Evolutionary conservation across 2,888 invertebrate species (phyloP).

Genomic region (Oxycera nigricornis): DNA sequence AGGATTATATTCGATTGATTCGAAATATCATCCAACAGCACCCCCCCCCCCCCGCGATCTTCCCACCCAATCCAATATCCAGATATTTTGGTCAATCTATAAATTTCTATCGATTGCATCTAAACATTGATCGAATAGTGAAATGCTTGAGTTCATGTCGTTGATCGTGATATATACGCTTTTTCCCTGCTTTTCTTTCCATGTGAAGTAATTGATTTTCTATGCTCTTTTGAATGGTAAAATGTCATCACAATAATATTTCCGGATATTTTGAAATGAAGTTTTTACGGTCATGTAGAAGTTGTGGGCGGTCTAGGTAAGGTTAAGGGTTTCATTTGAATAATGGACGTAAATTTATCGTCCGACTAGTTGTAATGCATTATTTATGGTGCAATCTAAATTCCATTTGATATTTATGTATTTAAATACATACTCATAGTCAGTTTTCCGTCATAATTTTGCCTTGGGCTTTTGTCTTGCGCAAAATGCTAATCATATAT

Average conservation of each 20-base stretch:
- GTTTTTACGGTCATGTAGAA: neutral
- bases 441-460: no score
- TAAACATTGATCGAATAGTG: neutral
- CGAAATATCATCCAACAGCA: neutral
- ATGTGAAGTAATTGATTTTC: neutral
- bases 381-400: neutral
- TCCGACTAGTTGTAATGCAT: neutral
- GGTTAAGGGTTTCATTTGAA: neutral
- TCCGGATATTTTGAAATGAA: neutral
- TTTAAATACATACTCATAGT: no score
- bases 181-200: neutral
- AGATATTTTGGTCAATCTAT: conserved; percentile 8
- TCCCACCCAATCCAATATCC: neutral
- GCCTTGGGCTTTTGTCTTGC: no score
- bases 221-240: neutral
- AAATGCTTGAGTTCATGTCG: neutral
- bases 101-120: conserved; percentile 5
- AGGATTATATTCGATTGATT: neutral
- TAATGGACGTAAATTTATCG: neutral
- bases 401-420: no score
- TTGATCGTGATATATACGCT: neutral
- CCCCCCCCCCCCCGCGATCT: neutral
- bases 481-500: no score
- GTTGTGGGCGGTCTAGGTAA: neutral
- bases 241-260: neutral